Conservation (phyloP, 2,888 invertebrate genomes). For the Trachelus iudaicus region DNA sequence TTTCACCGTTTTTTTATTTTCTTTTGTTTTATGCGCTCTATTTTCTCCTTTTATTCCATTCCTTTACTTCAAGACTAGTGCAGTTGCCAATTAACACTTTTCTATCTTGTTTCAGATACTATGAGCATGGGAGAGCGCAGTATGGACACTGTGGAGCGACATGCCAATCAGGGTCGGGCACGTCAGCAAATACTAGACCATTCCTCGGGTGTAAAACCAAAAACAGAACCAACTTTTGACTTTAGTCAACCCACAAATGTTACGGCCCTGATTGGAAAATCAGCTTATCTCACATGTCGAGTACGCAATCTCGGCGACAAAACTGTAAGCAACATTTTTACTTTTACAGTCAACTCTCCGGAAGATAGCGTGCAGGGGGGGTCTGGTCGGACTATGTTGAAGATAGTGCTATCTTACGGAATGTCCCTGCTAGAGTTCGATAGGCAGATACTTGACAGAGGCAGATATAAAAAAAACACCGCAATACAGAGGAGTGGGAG, state of each 20-base stretch:
- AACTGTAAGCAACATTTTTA: conserved; percentile 47
- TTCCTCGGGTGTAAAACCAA: conserved; percentile 48
- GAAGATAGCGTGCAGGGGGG: too few relatives aligned
- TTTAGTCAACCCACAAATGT: conserved; percentile 56
- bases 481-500: too few relatives aligned
- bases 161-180: conserved; percentile 53
- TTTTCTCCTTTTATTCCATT: too few relatives aligned
- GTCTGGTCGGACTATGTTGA: too few relatives aligned
- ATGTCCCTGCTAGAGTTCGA: too few relatives aligned
- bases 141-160: conserved; percentile 54
- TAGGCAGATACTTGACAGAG: too few relatives aligned
- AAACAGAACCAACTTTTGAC: conserved; percentile 61
- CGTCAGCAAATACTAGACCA: conserved; percentile 60
- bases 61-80: too few relatives aligned
- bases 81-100: background rate
- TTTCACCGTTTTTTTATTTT: too few relatives aligned
- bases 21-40: too few relatives aligned
- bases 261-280: conserved; percentile 61
- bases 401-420: too few relatives aligned
- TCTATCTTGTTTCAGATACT: conserved; percentile 51
- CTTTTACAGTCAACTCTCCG: too few relatives aligned
- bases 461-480: too few relatives aligned
- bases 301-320: conserved; percentile 62
- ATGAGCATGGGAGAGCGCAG: conserved; percentile 61
- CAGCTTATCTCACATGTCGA: conserved; percentile 61